Percentiles rank a stretch among this genome's conserved stretches.
These are phyloP conservation scores for Deilephila porcellus DNA, from an alignment of 2,888 invertebrate genomes.

Conservation along the genomic window DNA sequence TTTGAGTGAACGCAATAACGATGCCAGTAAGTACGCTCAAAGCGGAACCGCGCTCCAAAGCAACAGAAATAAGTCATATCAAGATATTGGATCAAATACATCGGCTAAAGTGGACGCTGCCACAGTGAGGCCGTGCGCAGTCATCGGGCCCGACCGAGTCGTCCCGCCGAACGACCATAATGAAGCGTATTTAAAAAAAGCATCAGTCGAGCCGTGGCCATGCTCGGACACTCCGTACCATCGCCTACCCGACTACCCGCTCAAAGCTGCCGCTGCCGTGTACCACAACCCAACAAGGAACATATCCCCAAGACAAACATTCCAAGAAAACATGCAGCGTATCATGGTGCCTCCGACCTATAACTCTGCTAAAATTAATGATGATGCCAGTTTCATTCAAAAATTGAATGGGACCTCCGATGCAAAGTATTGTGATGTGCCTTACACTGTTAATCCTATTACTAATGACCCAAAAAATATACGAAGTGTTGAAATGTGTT, in stretches of 20 bases:
- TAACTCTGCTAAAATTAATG: slow-evolving; percentile 65
- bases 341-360: slow-evolving; percentile 77
- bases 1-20: slow-evolving; percentile 69
- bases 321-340: slow-evolving; percentile 82
- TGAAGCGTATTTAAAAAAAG: slow-evolving; percentile 68
- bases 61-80: slow-evolving; percentile 71
- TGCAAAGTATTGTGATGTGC: slow-evolving; percentile 80
- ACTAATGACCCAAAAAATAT: slow-evolving; percentile 72
- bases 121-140: slow-evolving; percentile 77
- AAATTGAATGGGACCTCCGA: slow-evolving; percentile 68
- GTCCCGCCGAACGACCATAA: slow-evolving; percentile 61
- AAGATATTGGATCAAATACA: slow-evolving; percentile 70
- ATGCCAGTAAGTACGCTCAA: slow-evolving; percentile 73
- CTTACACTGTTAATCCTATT: slow-evolving; percentile 73
- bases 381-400: slow-evolving; percentile 59
- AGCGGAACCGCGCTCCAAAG: slow-evolving; percentile 60
- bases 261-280: slow-evolving; percentile 62
- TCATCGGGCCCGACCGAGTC: slow-evolving; percentile 80
- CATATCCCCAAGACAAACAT: slow-evolving; percentile 83
- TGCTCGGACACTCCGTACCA: slow-evolving; percentile 62
- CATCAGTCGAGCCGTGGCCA: slow-evolving; percentile 66
- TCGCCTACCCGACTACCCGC: slow-evolving; percentile 71
- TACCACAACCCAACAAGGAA: slow-evolving; percentile 72
- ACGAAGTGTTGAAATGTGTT: slow-evolving; percentile 68
- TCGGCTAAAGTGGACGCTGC: slow-evolving; percentile 73